Conservation (phyloP, 2,113 vertebrate genomes). For the Dasyornis broadbenti region DNA sequence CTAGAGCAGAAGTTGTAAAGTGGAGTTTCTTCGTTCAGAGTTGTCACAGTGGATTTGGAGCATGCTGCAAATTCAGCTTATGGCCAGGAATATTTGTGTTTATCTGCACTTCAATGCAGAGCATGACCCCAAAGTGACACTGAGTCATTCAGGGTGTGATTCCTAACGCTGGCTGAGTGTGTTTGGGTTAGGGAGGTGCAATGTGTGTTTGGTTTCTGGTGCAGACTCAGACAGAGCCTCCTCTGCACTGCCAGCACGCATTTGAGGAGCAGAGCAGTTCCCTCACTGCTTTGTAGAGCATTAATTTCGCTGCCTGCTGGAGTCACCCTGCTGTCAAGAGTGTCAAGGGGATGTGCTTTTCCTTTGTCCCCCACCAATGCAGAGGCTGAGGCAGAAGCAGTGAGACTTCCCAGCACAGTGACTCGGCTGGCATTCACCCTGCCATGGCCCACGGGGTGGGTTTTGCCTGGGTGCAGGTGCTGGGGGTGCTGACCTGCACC, state of each 20-base stretch:
- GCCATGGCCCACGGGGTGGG: background rate
- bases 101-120: background rate
- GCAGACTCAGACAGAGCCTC: background rate
- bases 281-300: background rate
- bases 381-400: background rate
- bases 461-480: background rate
- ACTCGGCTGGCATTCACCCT: fast-evolving
- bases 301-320: background rate
- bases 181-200: background rate
- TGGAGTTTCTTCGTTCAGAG: background rate
- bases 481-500: background rate
- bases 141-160: background rate
- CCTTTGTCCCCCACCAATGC: background rate
- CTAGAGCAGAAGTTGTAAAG: background rate
- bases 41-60: background rate
- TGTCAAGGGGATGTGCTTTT: background rate
- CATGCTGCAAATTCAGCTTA: background rate
- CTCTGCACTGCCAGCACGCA: background rate
- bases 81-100: background rate
- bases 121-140: background rate
- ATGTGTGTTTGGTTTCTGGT: background rate
- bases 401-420: background rate
- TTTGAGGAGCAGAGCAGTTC: background rate
- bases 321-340: background rate
- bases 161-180: background rate